Base-by-base conservation (phyloP, 2,797 vertebrate genomes). In the Darevskia nairensis region DNA sequence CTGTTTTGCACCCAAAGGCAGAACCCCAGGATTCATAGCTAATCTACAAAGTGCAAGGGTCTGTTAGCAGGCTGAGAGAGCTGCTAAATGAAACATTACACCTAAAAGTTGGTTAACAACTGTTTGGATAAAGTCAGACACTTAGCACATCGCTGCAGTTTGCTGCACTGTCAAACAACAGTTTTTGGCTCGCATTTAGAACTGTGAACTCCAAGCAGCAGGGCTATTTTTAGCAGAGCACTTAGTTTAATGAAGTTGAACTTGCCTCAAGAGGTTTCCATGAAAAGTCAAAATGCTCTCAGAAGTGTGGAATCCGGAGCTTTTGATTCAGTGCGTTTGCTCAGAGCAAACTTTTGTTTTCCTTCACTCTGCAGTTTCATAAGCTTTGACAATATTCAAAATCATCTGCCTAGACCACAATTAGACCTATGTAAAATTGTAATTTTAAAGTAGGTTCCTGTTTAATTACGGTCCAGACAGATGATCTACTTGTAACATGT, bases 231-330 rank as follows among this genome's bases (percentile, higher is more conserved):
- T 82, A 39, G 72, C 55, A 80, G 68, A n/a, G 35, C 68, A 44
- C 55, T 91, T n/a, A 11, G 50, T 90, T 88, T 61, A 64, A 44
- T 87, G 50, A 32, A 87, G 59, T 44, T 75, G 72, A 25, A 68
- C n/a, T 50, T 76, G 11, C 71, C 66, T 79, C 55, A 69, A 82
- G 15, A 92, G 82, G 29, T 66, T 87, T 84, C 78, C 19, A 27
- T 0, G 35, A 78, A 87, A 84, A 83, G 64, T 32, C 1, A 55
- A 77, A 90, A 29, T 83, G 21, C 19, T 79, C 39, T 50, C 75
- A 69, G 74, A 46, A 75, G 4, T 6, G 8, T 61, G 29, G 6
- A 61, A 35, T 11, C 90, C 66, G 27, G 23, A 82, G 76, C 15
- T 77, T 78, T 86, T 86, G 35, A 39, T 84, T 44, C 72, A 19